Percentiles rank a stretch among this genome's conserved stretches.
These are phyloP conservation scores for Stichodactyla helianthus DNA, from an alignment of 64 coral and sea anemone species.

Conservation along the genomic window DNA sequence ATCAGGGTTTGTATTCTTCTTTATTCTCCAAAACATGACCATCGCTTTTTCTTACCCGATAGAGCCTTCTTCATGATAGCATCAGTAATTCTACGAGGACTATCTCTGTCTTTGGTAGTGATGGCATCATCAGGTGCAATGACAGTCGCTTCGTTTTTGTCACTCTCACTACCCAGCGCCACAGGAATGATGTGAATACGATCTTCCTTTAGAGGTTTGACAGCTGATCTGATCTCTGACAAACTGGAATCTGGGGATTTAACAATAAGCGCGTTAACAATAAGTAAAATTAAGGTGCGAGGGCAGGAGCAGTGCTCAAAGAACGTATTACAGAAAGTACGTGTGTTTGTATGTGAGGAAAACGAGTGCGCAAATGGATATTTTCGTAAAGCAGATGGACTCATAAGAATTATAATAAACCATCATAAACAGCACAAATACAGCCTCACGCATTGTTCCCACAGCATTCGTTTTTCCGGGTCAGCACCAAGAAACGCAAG, in stretches of 20 bases:
- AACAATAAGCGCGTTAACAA: not conserved
- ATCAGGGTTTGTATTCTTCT: too few species aligned
- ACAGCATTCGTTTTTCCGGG: too few species aligned
- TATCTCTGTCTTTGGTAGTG: not conserved
- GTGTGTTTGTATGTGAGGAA: too few species aligned
- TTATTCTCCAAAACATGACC: too few species aligned
- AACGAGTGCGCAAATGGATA: too few species aligned
- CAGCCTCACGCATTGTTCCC: too few species aligned
- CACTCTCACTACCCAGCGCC: slow-evolving; percentile 27
- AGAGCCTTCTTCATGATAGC: slow-evolving; percentile 9
- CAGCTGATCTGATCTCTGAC: slow-evolving; percentile 22
- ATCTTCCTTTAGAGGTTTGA: slow-evolving; percentile 32
- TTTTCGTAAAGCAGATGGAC: too few species aligned
- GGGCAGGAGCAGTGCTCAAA: too few species aligned
- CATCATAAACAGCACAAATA: too few species aligned
- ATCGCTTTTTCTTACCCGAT: not conserved
- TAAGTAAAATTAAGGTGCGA: not conserved
- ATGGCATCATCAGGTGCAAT: slow-evolving; percentile 26
- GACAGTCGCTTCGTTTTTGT: slow-evolving; percentile 13
- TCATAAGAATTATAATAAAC: too few species aligned
- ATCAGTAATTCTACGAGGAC: slow-evolving; percentile 1
- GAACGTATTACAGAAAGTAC: too few species aligned
- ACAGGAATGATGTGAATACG: slow-evolving; percentile 44
- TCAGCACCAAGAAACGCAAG: too few species aligned
- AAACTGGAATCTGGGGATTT: not conserved